Evolutionary conservation across 2,888 invertebrate genomes (phyloP).

Genomic region (Rhabditoides inermis): DNA sequence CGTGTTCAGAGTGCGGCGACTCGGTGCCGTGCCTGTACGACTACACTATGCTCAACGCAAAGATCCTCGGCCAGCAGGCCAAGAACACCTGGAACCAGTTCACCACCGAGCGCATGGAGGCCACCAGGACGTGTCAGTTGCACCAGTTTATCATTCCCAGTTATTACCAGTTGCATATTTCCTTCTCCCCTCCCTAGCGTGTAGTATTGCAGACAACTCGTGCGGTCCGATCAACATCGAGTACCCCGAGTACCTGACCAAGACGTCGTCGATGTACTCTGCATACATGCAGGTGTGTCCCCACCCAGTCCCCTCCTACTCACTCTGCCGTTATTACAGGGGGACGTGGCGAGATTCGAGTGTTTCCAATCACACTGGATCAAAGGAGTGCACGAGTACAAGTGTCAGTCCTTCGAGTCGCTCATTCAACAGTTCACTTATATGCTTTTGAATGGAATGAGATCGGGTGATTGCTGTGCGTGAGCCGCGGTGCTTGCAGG

Average conservation of each 20-base stretch:
- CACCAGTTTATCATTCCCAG: background rate
- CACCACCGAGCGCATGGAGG: slow-evolving; percentile 35
- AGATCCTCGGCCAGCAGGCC: slow-evolving; percentile 28
- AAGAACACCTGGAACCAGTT: slow-evolving; percentile 30
- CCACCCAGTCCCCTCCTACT: too few species aligned
- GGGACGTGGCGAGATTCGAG: slow-evolving; percentile 38
- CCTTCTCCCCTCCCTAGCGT: too few species aligned
- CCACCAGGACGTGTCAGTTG: slow-evolving; percentile 39
- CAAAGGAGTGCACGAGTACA: slow-evolving; percentile 34
- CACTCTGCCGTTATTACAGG: too few species aligned
- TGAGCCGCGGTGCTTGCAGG: slow-evolving; percentile 14
- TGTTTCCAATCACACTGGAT: slow-evolving; percentile 42
- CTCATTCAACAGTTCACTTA: too few species aligned
- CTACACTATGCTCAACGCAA: slow-evolving; percentile 42
- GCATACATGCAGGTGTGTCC: slow-evolving; percentile 33
- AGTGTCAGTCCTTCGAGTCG: slow-evolving; percentile 25
- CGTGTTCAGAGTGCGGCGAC: slow-evolving; percentile 40
- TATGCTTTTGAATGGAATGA: too few species aligned
- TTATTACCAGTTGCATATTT: background rate
- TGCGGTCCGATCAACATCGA: slow-evolving; percentile 51
- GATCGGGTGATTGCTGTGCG: background rate
- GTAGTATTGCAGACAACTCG: slow-evolving; percentile 40
- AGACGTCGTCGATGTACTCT: slow-evolving; percentile 30
- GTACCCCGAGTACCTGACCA: slow-evolving; percentile 44
- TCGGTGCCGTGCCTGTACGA: slow-evolving; percentile 34